Evolutionary conservation across 2,888 invertebrate species (phyloP), one percentile per base, ranked within the genome.

Genomic region (Parelbella ahira): DNA sequence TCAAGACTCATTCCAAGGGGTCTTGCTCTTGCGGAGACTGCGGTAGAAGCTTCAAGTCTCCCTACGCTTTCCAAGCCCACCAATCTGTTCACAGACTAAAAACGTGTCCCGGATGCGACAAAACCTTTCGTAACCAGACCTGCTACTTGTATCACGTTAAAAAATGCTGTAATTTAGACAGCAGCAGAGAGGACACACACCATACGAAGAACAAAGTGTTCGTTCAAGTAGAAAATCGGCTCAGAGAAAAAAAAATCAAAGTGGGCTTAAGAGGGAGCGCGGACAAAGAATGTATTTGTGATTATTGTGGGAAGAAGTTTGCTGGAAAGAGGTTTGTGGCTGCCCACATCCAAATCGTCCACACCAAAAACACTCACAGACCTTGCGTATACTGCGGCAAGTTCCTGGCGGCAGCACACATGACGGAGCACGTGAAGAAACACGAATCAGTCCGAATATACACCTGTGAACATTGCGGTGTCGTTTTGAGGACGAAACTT

Each of bases 331-430:
- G 72, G 18, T 79, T 73, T 34, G 62, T 86, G 0, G 56, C 64
- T 0, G 76, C 84, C 0, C 86, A 86, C 13, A 84, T 86, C n/a
- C 75, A 80, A 49, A 82, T 78, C 4, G 82, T 84, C 0, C 86
- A 86, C 36, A 65, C 66, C 48, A 83, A 72, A 44, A 73, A 70
- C 23, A 83, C 84, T 0, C 84, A 84, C 28, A 55, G 59, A 10
- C 77, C 82, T 0, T 86, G 86, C 37, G 46, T 55, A 0, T 65
- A 76, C 48, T 86, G 86, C 7, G 84, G 82, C 0, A 84, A 84
- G 46, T 25, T 62, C 0, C 56, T 80, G 0, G 80, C 84, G 0
- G 64, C 80, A 0, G 84, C 82, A 0, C 78, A 76, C 30, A 84
- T 86, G 84, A 57, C 71, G 0, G 68, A 72, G 0, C 84, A 86